Evolutionary conservation across 2,797 vertebrate genomes (phyloP), one percentile per base, ranked within the genome.

Genomic region (Myoxocephalus aenaeus): DNA sequence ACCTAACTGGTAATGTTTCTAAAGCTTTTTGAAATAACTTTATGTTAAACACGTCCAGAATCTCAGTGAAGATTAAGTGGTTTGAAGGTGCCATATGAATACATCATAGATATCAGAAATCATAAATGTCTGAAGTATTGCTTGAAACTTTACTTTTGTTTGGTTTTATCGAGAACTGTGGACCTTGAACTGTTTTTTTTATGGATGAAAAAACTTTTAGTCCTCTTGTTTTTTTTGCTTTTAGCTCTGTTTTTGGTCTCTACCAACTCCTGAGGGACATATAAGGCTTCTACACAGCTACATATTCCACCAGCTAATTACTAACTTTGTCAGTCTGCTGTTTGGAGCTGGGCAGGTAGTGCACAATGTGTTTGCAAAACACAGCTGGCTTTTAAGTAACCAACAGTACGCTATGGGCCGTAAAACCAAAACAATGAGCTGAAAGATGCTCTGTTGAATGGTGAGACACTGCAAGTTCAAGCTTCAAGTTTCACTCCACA

Each of bases 21-120:
- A 54, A 25, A n/a, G 53, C 25, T 54, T 25, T 51, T 27, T 50
- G 3, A 50, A 50, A 50, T 50, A 20, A 27, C 20, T 88, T 87
- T 79, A 82, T 88, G 85, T 89, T 59, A 62, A 53, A 29, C 2
- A 10, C 80, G 56, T 66, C 50, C 36, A 40, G 75, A 64, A 58
- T 46, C 32, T 15, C 51, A 32, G 29, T 38, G n/a, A 51, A 51
- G 10, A 51, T 51, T 0, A 66, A 88, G 50, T 79, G 67, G 44
- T 82, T 80, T 81, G 44, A 77, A 77, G 68, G 25, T 25, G 29
- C 54, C 44, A 18, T 67, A 25, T 18, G 69, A 66, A 84, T 65
- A 5, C 22, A 81, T 71, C n/a, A 66, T 1, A 65, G 44, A 58
- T 17, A 68, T 61, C 12, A 61, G 7, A 72, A 20, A 75, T 38